Evolutionary conservation across 2,113 vertebrate genomes (phyloP).

Genomic region (Triplophysa rosa): DNA sequence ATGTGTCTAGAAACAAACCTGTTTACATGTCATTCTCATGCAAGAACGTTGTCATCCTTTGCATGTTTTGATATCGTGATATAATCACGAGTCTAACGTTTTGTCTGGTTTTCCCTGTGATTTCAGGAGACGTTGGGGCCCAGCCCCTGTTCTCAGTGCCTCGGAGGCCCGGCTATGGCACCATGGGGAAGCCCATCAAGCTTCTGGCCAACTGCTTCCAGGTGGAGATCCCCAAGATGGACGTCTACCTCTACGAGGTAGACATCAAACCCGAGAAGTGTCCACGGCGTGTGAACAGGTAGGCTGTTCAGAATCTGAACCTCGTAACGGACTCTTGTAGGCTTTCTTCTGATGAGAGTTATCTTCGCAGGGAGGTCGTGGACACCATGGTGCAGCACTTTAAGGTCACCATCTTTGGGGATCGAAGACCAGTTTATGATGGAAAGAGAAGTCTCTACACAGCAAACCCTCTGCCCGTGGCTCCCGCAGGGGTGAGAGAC

Average conservation of each 20-base stretch:
- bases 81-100: background rate
- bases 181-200: slow-evolving; percentile 99
- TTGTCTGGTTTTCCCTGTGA: background rate
- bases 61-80: background rate
- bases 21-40: too few species aligned
- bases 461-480: slow-evolving; percentile 92
- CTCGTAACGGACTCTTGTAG: background rate
- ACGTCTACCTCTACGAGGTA: slow-evolving; percentile 99
- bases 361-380: slow-evolving; percentile 88
- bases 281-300: slow-evolving; percentile 98
- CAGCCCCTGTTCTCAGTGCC: slow-evolving; percentile 99
- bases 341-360: background rate
- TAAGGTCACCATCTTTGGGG: slow-evolving; percentile 98
- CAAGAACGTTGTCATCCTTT: too few species aligned
- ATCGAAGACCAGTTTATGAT: slow-evolving; percentile 95
- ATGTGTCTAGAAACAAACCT: too few species aligned
- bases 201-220: slow-evolving; percentile 99
- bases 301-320: slow-evolving; percentile 1
- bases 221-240: slow-evolving; percentile 99
- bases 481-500: slow-evolving; percentile 79
- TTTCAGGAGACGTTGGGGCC: slow-evolving; percentile 92
- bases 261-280: slow-evolving; percentile 99
- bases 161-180: slow-evolving; percentile 97
- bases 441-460: slow-evolving; percentile 97
- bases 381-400: slow-evolving; percentile 99